Evolutionary conservation across 1,140 invertebrate genomes (phyloP), one percentile per base, ranked within the genome.

Genomic region (Trichomalopsis sarcophagae): DNA sequence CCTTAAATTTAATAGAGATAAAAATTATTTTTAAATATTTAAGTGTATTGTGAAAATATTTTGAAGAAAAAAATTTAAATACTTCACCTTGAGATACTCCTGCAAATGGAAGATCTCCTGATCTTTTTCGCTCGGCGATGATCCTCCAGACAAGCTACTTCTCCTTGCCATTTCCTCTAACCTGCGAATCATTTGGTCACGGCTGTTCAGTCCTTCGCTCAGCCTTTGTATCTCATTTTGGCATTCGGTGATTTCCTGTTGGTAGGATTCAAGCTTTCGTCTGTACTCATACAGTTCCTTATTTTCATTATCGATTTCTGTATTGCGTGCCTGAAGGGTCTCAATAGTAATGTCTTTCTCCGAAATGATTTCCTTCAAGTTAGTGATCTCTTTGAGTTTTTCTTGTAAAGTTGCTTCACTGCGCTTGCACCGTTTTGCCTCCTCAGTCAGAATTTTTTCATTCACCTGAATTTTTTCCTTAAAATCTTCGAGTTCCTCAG

Each of bases 371-470:
- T 91, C 87, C 55, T 90, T 89, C 2, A 92, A 77, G 55, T 87
- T 90, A 27, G 89, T 88, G 23, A 92, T 68, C 76, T 93, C 91
- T 3, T 88, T 82, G 7, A 66, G 76, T 81, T 90, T 90, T 76
- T 92, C 88, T 0, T 88, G 82, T 9, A 90, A 21, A 2, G 9
- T 40, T 36, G 75, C 30, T 87, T 90, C 69, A 86, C 84, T 88
- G 33, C 40, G 27, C 30, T 80, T 83, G 21, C 1, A 62, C 14
- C 44, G 81, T 23, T 40, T 50, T 14, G 71, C 14, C 74, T 88
- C 83, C 95, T 95, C 94, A 73, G 94, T 89, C 30, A 95, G 92
- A 91, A 95, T 95, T 50, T 94, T 94, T 90, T 96, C 95, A 84
- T 94, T 79, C 21, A 85, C 79, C 44, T 84, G 23, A 50, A 95